Percentiles rank a stretch among this genome's conserved stretches.
Conservation (phyloP, 2,888 invertebrate genomes). For the Macrophya annulata region DNA sequence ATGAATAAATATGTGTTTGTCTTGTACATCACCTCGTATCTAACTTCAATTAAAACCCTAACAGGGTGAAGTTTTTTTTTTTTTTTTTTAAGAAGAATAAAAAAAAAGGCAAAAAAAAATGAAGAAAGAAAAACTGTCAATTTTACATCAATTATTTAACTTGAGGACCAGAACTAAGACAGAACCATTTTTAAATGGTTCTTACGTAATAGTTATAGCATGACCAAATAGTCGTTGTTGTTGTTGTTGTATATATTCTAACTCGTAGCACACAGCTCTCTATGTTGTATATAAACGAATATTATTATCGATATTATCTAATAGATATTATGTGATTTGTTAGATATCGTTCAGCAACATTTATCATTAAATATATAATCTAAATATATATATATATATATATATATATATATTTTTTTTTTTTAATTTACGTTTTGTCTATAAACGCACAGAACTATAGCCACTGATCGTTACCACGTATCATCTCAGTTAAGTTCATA, state of each 20-base stretch:
- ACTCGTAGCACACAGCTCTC: constrained; percentile 70
- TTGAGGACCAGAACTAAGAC: constrained; percentile 48
- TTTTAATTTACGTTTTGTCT: background rate
- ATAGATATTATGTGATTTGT: constrained; percentile 8
- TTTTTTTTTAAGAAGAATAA: constrained; percentile 20
- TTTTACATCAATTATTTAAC: constrained; percentile 41
- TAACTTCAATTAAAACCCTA: constrained; percentile 26
- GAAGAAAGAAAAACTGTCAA: constrained; percentile 22
- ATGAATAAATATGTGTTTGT: background rate
- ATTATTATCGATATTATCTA: constrained; percentile 31
- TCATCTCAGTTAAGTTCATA: background rate
- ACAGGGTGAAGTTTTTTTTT: constrained; percentile 45
- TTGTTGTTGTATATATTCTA: constrained; percentile 70
- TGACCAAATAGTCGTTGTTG: constrained; percentile 65
- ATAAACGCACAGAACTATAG: constrained; percentile 13
- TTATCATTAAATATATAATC: background rate
- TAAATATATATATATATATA: too few relatives aligned
- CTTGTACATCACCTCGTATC: background rate
- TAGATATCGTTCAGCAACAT: constrained; percentile 16
- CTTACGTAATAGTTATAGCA: constrained; percentile 51
- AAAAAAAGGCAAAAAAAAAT: background rate
- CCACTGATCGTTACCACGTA: constrained; percentile 42
- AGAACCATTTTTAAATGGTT: constrained; percentile 46
- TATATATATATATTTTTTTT: background rate
- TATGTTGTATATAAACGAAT: constrained; percentile 64